A percentile compares a stretch with the other conserved stretches of the same genome.
Evolutionary conservation across 1,140 invertebrate genomes (phyloP).

Genomic region (Bacillus rossius): DNA sequence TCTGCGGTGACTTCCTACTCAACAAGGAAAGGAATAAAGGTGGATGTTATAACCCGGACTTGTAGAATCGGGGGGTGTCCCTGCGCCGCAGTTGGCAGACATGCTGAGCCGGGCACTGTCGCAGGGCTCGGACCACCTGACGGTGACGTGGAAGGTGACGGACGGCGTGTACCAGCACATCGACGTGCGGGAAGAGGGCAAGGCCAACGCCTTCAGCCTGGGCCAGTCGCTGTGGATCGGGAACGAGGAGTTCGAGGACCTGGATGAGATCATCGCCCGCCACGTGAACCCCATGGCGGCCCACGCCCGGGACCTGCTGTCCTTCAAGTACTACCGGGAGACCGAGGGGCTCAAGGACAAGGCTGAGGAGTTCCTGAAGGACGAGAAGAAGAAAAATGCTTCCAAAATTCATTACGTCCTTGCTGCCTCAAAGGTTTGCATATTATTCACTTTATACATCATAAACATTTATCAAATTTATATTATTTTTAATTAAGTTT

Average conservation of each 20-base stretch:
- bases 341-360: constrained; percentile 71
- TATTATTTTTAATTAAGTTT: no score
- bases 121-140: constrained; percentile 88
- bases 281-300: constrained; percentile 95
- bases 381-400: constrained; percentile 80
- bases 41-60: no score
- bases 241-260: constrained; percentile 91
- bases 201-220: constrained; percentile 94
- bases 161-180: constrained; percentile 95
- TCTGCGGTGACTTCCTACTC: no score
- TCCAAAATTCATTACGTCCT: constrained; percentile 89
- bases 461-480: not conserved
- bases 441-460: no score
- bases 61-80: no score
- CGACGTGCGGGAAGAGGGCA: constrained; percentile 92
- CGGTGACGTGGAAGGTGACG: constrained; percentile 97
- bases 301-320: constrained; percentile 82
- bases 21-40: no score
- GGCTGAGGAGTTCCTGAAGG: constrained; percentile 79
- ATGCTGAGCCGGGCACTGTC: no score
- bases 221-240: constrained; percentile 86
- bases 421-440: constrained; percentile 68
- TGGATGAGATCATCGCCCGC: constrained; percentile 98
- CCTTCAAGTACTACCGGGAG: constrained; percentile 86
- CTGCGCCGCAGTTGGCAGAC: no score